A percentile compares a stretch with the other conserved stretches of the same genome.
Evolutionary conservation across 2,888 invertebrate species (phyloP).

Genomic region (Mythimna ferrago): DNA sequence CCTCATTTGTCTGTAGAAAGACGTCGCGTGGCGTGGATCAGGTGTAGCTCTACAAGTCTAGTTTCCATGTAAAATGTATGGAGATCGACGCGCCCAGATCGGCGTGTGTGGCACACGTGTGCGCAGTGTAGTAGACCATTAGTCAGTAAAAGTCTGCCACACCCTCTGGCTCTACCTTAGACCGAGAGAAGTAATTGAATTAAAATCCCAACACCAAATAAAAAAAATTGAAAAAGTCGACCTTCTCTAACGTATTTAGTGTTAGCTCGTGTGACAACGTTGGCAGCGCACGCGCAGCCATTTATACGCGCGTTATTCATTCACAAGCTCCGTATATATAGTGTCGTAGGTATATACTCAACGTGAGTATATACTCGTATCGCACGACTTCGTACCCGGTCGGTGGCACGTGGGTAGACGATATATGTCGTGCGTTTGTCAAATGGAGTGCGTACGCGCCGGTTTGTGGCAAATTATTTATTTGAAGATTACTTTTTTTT

Average conservation of each 20-base stretch:
- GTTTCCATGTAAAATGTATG: too few relatives aligned
- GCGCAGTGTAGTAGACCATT: too few relatives aligned
- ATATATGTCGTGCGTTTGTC: slow-evolving; percentile 54
- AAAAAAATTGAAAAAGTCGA: slow-evolving; percentile 21
- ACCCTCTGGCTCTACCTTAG: too few relatives aligned
- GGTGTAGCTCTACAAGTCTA: too few relatives aligned
- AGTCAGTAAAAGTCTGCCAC: too few relatives aligned
- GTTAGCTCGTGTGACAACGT: slow-evolving; percentile 50
- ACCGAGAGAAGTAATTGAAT: too few relatives aligned
- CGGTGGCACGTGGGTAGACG: slow-evolving; percentile 43
- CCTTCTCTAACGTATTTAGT: slow-evolving; percentile 34
- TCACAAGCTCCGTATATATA: slow-evolving; percentile 59
- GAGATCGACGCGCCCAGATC: too few relatives aligned
- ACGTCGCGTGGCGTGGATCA: too few relatives aligned
- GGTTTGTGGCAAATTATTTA: slow-evolving; percentile 7
- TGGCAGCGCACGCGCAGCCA: slow-evolving; percentile 53
- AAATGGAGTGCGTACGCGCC: slow-evolving; percentile 45
- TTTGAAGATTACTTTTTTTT: background rate
- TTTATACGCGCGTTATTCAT: slow-evolving; percentile 61
- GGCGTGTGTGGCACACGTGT: too few relatives aligned
- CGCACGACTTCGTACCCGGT: slow-evolving; percentile 26
- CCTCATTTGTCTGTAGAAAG: too few relatives aligned
- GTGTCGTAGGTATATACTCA: slow-evolving; percentile 25
- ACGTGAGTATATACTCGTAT: background rate
- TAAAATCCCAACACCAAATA: too few relatives aligned